phyloP scores from a whole-genome alignment of 2,113 vertebrate genomes.

The Eublepharis macularius region DNA sequence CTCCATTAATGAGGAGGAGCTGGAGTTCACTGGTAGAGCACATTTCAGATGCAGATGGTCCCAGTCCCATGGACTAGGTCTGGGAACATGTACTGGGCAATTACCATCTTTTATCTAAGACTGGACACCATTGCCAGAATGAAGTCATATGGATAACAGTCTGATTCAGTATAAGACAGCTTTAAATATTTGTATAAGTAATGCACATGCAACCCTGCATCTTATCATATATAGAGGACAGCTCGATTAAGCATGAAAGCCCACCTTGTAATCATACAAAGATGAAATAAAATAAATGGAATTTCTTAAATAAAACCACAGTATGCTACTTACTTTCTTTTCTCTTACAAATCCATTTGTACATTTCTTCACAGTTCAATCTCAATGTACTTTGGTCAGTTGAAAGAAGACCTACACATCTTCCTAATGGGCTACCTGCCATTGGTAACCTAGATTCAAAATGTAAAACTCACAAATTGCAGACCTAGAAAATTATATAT shows the following conservation, averaged over 20 bases:
- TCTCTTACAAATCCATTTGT: slow-evolving; percentile 29
- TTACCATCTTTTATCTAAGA: too few species aligned
- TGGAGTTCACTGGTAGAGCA: too few species aligned
- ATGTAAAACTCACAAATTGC: not conserved
- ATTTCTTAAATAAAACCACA: too few species aligned
- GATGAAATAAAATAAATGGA: too few species aligned
- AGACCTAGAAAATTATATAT: not conserved
- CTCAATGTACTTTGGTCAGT: not conserved
- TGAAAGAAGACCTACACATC: slow-evolving; percentile 9
- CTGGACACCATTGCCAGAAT: too few species aligned
- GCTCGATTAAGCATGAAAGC: not conserved
- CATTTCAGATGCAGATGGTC: too few species aligned
- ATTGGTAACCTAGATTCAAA: slow-evolving; percentile 1
- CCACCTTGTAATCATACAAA: not conserved
- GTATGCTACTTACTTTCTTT: not conserved
- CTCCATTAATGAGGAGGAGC: too few species aligned
- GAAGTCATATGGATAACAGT: not conserved
- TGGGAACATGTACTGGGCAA: too few species aligned
- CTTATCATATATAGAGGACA: not conserved
- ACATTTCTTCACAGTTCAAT: not conserved
- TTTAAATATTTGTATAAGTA: not conserved
- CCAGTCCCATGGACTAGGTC: too few species aligned
- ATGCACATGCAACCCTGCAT: not conserved
- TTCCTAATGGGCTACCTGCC: not conserved
- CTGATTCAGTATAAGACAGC: too few species aligned